phyloP scores from a whole-genome alignment of 1,140 invertebrate genomes.

The Saccostrea cuccullata region DNA sequence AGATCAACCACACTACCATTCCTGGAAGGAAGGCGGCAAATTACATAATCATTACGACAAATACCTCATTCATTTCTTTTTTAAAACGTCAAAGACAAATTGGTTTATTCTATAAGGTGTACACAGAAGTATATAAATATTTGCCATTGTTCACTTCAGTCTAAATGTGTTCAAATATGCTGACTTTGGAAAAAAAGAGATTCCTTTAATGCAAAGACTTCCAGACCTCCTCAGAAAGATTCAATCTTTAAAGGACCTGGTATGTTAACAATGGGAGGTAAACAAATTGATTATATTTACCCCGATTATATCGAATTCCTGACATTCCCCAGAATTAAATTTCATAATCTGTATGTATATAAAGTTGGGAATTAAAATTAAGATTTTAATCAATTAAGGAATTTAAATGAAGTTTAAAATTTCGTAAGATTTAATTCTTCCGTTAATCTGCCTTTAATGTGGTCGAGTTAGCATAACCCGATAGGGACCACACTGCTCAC shows the following conservation, averaged over 20 bases:
- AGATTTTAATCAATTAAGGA: constrained; percentile 36
- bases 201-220: background rate
- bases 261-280: background rate
- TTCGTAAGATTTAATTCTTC: background rate
- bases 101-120: too few species aligned
- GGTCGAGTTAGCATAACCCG: background rate
- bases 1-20: too few species aligned
- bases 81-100: too few species aligned
- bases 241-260: constrained; percentile 3
- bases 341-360: constrained; percentile 12
- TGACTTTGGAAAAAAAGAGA: constrained; percentile 19
- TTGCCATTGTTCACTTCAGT: background rate
- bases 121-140: background rate
- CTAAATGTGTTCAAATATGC: background rate
- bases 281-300: background rate
- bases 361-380: constrained; percentile 26
- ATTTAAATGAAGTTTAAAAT: constrained; percentile 13
- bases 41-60: too few species aligned
- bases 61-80: too few species aligned
- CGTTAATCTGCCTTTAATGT: background rate
- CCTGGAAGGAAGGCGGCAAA: too few species aligned
- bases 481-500: background rate
- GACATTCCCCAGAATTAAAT: constrained; percentile 14
- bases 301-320: constrained; percentile 10
- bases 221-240: background rate